These are phyloP conservation scores for Tympanuchus pallidicinctus DNA, from an alignment of 2,113 vertebrate genomes.

Conservation along the genomic window DNA sequence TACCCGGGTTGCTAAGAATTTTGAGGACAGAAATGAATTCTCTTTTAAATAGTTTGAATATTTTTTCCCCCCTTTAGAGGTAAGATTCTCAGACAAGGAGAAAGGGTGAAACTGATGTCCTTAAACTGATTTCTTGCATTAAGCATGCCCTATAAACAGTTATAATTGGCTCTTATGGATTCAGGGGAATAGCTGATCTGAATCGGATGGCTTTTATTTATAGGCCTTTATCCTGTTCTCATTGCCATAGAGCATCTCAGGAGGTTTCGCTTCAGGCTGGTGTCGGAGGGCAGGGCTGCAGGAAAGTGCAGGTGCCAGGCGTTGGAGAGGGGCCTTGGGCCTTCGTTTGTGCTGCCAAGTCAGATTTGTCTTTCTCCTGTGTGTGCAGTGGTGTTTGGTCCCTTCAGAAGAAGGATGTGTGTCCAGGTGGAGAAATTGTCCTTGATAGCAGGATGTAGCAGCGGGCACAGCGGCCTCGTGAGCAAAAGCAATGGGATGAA, in stretches of 20 bases:
- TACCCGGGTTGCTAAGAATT: conserved; percentile 23
- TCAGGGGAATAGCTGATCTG: conserved; percentile 63
- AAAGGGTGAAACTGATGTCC: conserved; percentile 34
- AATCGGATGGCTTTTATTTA: conserved; percentile 67
- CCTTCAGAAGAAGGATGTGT: neutral
- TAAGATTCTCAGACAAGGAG: conserved; percentile 1
- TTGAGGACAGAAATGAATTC: conserved; percentile 18
- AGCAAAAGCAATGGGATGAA: neutral
- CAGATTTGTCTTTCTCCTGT: neutral
- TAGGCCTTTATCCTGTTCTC: conserved; percentile 46
- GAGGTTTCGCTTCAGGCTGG: conserved; percentile 24
- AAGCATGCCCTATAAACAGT: conserved; percentile 38
- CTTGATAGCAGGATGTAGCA: neutral
- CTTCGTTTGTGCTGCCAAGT: neutral
- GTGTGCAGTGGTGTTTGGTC: neutral
- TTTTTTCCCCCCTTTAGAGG: neutral
- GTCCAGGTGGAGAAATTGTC: neutral
- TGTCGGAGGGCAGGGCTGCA: neutral
- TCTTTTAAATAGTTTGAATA: neutral
- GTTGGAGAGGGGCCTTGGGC: neutral
- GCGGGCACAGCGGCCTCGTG: neutral
- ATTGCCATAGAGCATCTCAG: conserved; percentile 38
- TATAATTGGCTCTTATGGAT: conserved; percentile 39
- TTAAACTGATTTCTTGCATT: conserved; percentile 23
- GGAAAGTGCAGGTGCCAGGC: neutral